Base-by-base conservation (phyloP, 2,888 invertebrate species). In the Papilio gigon region DNA sequence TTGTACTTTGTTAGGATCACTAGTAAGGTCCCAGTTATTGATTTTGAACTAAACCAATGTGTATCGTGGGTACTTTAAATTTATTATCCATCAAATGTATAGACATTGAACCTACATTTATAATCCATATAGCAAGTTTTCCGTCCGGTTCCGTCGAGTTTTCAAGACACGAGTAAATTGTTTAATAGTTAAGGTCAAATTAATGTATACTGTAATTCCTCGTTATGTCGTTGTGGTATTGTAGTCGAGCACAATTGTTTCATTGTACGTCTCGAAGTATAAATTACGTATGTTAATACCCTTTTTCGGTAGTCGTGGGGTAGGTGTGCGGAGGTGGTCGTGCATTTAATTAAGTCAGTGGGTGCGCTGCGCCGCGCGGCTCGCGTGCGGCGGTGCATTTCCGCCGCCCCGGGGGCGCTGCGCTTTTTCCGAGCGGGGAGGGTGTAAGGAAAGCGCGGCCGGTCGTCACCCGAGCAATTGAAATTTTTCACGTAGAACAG, bases 401-500 rank as follows among this genome's bases (percentile, higher is more conserved):
- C 91, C 91, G 90, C 87, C 80, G 85, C 84, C 85, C 82, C 78
- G 81, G 82, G 86, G 87, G 88, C 84, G 88, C 89, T 88, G 88
- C 84, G 88, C 89, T 90, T 90, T 89, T 89, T 86, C 88, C 87
- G 84, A 77, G 80, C 80, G 80, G 82, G 81, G 86, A 87, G 79
- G 79, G 79, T 75, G 82, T 80, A 84, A 86, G 88, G 90, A 90
- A 90, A 90, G 88, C 87, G 88, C 87, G 88, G 82, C 82, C 88
- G 89, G 88, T 89, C 90, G 88, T 88, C 89, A 90, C 87, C 86
- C 78, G 77, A 83, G 86, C 85, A 88, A 89, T 90, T 89, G 89
- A 89, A 89, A 85, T 85, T 91, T 91, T 91, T 91, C 90, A 91
- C 87, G 88, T 90, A 90, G 27, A 90, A 90, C 91, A 88, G 90